A percentile compares a stretch with the other conserved stretches of the same genome.
Evolutionary conservation across 2,113 vertebrate species (phyloP).

Genomic region (Erythrocercus mccallii): DNA sequence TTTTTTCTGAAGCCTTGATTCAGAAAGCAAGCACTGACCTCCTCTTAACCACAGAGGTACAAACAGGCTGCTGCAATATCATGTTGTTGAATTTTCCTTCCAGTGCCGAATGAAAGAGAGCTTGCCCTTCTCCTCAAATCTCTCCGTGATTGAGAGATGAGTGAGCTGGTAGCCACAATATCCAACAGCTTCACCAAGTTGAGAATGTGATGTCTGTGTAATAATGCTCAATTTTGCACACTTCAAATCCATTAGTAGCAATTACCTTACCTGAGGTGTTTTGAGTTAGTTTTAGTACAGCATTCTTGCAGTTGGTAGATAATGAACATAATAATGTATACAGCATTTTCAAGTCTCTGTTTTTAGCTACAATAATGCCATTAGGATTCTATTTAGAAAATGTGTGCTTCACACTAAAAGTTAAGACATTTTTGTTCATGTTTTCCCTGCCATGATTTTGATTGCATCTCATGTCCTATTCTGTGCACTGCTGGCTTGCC

Average conservation of each 20-base stretch:
- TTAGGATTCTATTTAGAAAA: conserved; percentile 79
- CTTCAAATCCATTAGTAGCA: conserved; percentile 93
- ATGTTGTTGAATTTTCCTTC: conserved; percentile 72
- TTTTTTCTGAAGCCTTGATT: conserved; percentile 40
- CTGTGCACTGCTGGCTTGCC: background rate
- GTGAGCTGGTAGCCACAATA: conserved; percentile 72
- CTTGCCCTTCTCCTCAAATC: conserved; percentile 80
- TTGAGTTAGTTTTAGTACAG: conserved; percentile 85
- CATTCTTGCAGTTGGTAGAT: conserved; percentile 87
- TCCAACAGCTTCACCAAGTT: conserved; percentile 72
- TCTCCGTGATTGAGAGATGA: conserved; percentile 78
- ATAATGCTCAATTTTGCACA: conserved; percentile 90
- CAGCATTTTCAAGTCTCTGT: conserved; percentile 80
- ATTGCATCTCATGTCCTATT: background rate
- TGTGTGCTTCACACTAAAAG: conserved; percentile 71
- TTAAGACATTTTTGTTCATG: conserved; percentile 65
- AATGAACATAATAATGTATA: conserved; percentile 86
- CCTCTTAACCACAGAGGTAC: conserved; percentile 12
- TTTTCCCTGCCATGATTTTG: background rate
- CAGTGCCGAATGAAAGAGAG: conserved; percentile 62
- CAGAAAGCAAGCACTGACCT: conserved; percentile 43
- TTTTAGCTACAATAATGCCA: conserved; percentile 80
- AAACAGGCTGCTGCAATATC: conserved; percentile 27
- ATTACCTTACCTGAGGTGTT: conserved; percentile 91
- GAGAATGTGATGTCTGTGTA: conserved; percentile 86